Conservation (phyloP, 2,113 vertebrate genomes). For the Morone saxatilis region DNA sequence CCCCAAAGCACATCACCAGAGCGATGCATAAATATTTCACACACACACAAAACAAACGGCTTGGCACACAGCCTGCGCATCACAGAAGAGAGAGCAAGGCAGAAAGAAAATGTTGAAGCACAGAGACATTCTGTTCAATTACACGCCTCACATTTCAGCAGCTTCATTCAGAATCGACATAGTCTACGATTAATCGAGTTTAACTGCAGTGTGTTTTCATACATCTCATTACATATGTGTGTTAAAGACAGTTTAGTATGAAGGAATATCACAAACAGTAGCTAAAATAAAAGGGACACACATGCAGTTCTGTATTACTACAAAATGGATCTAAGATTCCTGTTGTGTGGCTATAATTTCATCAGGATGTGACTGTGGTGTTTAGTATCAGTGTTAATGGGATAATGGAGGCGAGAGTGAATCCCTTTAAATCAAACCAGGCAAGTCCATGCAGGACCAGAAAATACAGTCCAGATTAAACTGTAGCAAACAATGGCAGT, state of each 20-base stretch:
- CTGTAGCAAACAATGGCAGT: background rate
- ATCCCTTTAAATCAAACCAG: conserved; percentile 40
- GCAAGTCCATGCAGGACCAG: conserved; percentile 27
- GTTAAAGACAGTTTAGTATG: background rate
- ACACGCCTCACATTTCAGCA: conserved; percentile 51
- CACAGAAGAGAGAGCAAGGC: conserved; percentile 52
- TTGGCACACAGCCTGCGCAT: conserved; percentile 58
- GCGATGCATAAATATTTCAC: conserved; percentile 78
- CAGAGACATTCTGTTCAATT: conserved; percentile 43
- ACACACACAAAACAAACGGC: conserved; percentile 60
- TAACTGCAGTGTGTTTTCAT: conserved; percentile 13
- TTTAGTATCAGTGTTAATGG: conserved; percentile 62
- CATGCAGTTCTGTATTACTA: conserved; percentile 24
- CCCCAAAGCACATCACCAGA: conserved; percentile 70
- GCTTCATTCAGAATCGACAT: conserved; percentile 4
- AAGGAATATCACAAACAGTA: background rate
- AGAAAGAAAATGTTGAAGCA: conserved; percentile 45
- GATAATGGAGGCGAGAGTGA: conserved; percentile 48
- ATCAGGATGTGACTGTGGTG: conserved; percentile 46
- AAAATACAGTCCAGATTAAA: conserved; percentile 23
- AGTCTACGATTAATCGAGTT: background rate
- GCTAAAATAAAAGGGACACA: background rate
- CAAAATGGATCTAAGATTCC: conserved; percentile 46
- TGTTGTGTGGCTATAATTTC: conserved; percentile 56
- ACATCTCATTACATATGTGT: background rate